These are phyloP conservation scores for Mellivora capensis DNA, from an alignment of 2,113 vertebrate genomes.

Conservation along the genomic window DNA sequence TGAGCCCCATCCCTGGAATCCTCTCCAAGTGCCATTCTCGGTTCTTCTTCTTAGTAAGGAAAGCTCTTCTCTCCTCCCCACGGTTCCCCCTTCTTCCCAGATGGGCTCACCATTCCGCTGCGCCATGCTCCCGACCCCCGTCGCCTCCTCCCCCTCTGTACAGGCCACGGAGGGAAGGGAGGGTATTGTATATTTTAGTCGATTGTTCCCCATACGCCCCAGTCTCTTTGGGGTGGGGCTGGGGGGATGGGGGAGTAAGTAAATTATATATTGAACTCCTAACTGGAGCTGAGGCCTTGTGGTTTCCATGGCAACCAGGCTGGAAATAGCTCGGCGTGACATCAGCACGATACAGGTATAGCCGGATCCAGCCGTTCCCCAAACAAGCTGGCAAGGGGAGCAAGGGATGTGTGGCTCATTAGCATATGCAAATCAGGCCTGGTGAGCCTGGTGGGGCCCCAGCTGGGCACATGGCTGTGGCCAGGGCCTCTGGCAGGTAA, in stretches of 20 bases:
- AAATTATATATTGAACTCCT: constrained; percentile 89
- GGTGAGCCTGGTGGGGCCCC: not conserved
- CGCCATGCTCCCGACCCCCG: not conserved
- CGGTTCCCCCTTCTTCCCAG: not conserved
- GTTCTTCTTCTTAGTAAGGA: constrained; percentile 41
- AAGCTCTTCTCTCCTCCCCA: not conserved
- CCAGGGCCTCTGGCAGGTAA: constrained; percentile 37
- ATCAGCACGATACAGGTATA: constrained; percentile 85
- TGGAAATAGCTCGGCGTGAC: constrained; percentile 87
- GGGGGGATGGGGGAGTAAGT: constrained; percentile 82
- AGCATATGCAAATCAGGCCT: constrained; percentile 70
- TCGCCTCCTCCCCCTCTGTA: constrained; percentile 20
- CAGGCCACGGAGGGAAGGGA: constrained; percentile 40
- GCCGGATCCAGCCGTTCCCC: constrained; percentile 77
- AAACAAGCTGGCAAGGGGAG: constrained; percentile 76
- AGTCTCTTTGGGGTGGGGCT: constrained; percentile 79
- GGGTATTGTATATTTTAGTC: constrained; percentile 72
- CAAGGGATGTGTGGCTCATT: constrained; percentile 70
- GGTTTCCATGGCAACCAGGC: constrained; percentile 87
- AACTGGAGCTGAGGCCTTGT: constrained; percentile 88
- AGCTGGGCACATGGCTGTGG: not conserved
- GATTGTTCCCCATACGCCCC: constrained; percentile 77
- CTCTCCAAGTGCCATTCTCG: constrained; percentile 48
- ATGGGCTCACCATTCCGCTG: constrained; percentile 51
- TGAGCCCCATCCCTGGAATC: not conserved